Base-by-base conservation (phyloP, 35 echinoderm and acorn worm genomes). In the Anneissia japonica region DNA sequence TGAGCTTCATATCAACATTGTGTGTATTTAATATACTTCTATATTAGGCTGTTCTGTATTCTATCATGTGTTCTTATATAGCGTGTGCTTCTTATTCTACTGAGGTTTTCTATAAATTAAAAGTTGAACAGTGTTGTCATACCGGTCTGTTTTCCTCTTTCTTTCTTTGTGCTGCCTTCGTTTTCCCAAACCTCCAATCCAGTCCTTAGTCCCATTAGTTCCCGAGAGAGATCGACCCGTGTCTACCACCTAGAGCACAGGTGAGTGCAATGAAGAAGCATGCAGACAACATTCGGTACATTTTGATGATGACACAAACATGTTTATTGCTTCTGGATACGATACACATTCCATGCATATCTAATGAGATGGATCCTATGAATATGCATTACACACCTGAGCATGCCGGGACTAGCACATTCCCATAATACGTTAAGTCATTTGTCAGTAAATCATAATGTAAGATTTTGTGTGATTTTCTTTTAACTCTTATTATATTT, bases 21-120 rank as follows among this genome's bases (percentile, higher is more conserved):
- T 64, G 51, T 64, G 51, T 64, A 64, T 64, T 64, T 64, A 64
- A 64, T 64, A 64, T 64, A 64, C 2, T 3, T 9, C 51, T 64
- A 64, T 64, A 64, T 64, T 64, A 64, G 51, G 51, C 51, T 64
- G 51, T 64, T 64, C 51, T 64, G 51, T 64, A 64, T 64, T 64
- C 51, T 64, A 64, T 23, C 51, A 19, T 64, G 51, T 64, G 51
- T 12, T 64, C 40, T 45, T 7, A 4, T n/a, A n/a, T 45, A 45
- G 40, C 40, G 16, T 45, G 51, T 64, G 51, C 51, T 64, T n/a
- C 51, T 64, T 64, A 64, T 19, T 64, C 51, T 64, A 64, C n/a
- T n/a, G 19, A 16, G 26, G 51, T 23, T 12, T 64, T 64, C 51
- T 64, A 64, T 23, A 23, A 64, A 64, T 64, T n/a, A 64, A 64